Evolutionary conservation across 2,113 vertebrate species (phyloP).

Genomic region (Elanus axillaris): DNA sequence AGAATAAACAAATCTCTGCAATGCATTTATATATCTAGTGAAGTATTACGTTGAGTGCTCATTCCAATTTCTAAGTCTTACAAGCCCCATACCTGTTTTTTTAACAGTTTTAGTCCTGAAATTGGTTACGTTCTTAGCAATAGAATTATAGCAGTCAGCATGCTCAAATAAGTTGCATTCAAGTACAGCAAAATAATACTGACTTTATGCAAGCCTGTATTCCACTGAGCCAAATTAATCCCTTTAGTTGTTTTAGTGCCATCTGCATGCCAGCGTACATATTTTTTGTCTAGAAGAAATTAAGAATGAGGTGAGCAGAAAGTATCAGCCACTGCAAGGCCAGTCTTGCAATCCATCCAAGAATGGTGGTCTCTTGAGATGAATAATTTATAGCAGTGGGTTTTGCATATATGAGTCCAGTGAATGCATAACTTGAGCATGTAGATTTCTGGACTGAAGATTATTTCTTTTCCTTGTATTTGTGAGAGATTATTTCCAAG

Average conservation of each 20-base stretch:
- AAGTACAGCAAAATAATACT: background rate
- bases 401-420: background rate
- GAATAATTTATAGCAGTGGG: background rate
- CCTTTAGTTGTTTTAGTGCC: background rate
- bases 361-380: background rate
- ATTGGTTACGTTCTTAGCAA: background rate
- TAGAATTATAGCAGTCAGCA: background rate
- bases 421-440: background rate
- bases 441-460: background rate
- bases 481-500: background rate
- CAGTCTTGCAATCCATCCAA: background rate
- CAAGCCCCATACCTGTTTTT: background rate
- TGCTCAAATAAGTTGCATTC: conserved; percentile 24
- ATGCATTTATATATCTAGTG: background rate
- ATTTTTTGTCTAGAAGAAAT: background rate
- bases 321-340: background rate
- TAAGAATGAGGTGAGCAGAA: background rate
- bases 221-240: background rate
- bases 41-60: background rate
- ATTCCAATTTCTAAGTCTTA: background rate
- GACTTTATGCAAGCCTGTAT: background rate
- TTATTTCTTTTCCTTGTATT: background rate
- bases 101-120: background rate
- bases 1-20: background rate
- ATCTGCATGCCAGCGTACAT: background rate